phyloP scores from a whole-genome alignment of 92 coral and sea anemone genomes.

The Epizoanthus scotinus region DNA sequence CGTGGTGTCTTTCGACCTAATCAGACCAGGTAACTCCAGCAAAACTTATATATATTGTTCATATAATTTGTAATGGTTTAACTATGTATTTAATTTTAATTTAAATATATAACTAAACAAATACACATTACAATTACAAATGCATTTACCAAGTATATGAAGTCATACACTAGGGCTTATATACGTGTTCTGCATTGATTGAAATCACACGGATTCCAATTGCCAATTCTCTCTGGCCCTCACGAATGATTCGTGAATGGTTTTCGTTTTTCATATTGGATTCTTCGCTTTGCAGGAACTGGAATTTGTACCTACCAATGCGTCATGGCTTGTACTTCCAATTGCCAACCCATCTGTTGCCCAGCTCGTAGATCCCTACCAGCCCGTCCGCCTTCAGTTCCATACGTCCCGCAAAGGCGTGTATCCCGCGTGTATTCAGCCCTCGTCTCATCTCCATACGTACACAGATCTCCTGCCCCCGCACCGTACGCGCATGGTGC shows the following conservation, averaged over 20 bases:
- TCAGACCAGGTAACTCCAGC: conserved; percentile 67
- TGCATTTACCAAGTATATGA: too few species aligned
- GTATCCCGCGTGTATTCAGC: conserved; percentile 31
- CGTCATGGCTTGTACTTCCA: conserved; percentile 39
- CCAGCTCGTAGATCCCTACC: conserved; percentile 32
- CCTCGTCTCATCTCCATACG: neutral
- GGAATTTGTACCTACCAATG: conserved; percentile 49
- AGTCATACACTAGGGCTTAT: too few species aligned
- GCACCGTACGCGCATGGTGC: conserved; percentile 8
- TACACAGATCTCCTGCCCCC: neutral
- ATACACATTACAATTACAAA: too few species aligned
- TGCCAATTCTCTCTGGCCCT: too few species aligned
- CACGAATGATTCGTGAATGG: too few species aligned
- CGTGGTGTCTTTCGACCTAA: conserved; percentile 50
- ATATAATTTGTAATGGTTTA: too few species aligned
- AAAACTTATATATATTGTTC: too few species aligned
- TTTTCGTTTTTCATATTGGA: neutral
- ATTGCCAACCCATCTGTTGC: conserved; percentile 54
- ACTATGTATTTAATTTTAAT: too few species aligned
- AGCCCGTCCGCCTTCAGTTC: neutral
- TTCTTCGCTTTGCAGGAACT: conserved; percentile 31
- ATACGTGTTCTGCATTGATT: too few species aligned
- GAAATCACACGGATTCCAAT: too few species aligned
- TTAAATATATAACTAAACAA: too few species aligned
- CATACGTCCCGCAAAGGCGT: neutral